A percentile compares a stretch with the other conserved stretches of the same genome.
phyloP scores from a whole-genome alignment of 2,797 vertebrate species.

The Cebuella pygmaea region DNA sequence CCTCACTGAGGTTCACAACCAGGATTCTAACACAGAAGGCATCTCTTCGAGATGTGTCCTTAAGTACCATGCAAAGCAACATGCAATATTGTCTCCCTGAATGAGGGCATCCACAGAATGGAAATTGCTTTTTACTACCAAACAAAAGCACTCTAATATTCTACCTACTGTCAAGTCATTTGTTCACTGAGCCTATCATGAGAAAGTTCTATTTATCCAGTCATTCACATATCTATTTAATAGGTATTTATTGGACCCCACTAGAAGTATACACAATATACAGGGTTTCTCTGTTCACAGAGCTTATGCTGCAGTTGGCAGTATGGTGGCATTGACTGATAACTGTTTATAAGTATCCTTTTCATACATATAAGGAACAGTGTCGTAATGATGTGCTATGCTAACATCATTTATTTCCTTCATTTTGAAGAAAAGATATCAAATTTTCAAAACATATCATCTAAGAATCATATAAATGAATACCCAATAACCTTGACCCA shows the following conservation, averaged over 20 bases:
- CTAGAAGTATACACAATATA: not conserved
- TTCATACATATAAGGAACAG: not conserved
- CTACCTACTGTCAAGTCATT: not conserved
- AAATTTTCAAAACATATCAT: not conserved
- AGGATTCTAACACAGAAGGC: not conserved
- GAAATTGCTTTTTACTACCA: not conserved
- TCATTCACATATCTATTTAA: not conserved
- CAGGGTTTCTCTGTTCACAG: not conserved
- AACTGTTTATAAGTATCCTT: not conserved
- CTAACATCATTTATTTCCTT: not conserved
- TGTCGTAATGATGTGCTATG: no score
- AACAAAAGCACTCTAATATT: not conserved
- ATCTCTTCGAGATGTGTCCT: not conserved
- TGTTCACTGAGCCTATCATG: not conserved
- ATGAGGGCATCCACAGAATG: not conserved
- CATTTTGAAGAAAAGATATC: not conserved
- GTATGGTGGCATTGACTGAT: not conserved
- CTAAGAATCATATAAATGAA: not conserved
- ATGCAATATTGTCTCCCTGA: not conserved
- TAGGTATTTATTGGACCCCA: not conserved
- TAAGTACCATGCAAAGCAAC: not conserved
- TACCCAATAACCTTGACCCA: not conserved
- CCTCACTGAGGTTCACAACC: not conserved
- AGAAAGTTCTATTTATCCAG: not conserved
- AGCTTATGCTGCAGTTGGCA: not conserved